phyloP scores from a whole-genome alignment of 2,888 invertebrate genomes.

The Oxyteleia sp. region DNA sequence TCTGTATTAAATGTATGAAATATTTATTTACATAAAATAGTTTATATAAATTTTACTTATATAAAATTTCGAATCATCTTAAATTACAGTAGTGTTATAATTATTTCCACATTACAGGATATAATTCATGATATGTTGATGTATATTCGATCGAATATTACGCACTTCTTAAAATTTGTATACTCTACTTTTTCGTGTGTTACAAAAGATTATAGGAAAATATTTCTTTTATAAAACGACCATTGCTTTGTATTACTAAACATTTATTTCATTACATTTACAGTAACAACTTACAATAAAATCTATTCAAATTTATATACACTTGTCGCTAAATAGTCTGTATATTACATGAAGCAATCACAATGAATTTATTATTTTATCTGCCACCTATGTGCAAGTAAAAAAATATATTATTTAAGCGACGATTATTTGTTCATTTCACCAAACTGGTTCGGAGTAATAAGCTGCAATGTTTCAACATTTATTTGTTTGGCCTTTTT shows the following conservation, averaged over 20 bases:
- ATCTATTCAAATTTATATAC: conserved; percentile 52
- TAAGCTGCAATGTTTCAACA: conserved; percentile 16
- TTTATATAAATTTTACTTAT: no score
- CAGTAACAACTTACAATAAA: conserved; percentile 45
- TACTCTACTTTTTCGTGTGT: no score
- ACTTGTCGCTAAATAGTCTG: conserved; percentile 41
- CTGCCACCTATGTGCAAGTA: conserved; percentile 53
- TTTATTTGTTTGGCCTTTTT: conserved; percentile 27
- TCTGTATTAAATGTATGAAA: no score
- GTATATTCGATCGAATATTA: no score
- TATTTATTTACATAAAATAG: no score
- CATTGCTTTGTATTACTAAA: background rate
- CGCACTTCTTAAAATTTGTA: no score
- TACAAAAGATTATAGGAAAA: no score
- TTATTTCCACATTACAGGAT: no score
- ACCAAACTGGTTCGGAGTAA: conserved; percentile 41
- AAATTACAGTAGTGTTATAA: no score
- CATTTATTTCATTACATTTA: conserved; percentile 30
- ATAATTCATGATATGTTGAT: no score
- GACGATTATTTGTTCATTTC: conserved; percentile 48
- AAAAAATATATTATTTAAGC: conserved; percentile 72
- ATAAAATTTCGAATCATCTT: no score
- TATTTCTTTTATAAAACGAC: no score
- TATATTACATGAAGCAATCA: conserved; percentile 65
- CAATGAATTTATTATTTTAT: conserved; percentile 50